These are phyloP conservation scores for Dreissena polymorpha DNA, from an alignment of 1,140 invertebrate species.

Conservation along the genomic window DNA sequence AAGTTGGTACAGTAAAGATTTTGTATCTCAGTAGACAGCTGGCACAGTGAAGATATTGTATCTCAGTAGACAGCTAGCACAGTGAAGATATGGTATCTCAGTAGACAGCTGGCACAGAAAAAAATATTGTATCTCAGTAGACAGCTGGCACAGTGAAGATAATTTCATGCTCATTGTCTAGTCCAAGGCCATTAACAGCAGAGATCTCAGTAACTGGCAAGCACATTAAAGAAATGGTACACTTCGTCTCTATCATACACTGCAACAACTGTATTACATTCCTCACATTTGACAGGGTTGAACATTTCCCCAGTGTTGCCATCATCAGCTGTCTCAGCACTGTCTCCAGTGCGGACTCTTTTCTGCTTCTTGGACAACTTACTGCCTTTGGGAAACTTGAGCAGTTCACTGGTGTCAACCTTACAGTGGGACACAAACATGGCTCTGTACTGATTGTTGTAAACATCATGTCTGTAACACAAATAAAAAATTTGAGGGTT, in stretches of 20 bases:
- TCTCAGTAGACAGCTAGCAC: too few species aligned
- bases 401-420: conserved; percentile 79
- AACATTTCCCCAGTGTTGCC: conserved; percentile 77
- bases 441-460: conserved; percentile 84
- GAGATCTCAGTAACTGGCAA: conserved; percentile 80
- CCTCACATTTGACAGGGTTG: conserved; percentile 82
- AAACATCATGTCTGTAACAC: conserved; percentile 81
- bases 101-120: too few species aligned
- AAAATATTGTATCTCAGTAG: too few species aligned
- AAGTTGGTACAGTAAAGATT: too few species aligned
- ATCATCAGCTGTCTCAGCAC: neutral
- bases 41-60: too few species aligned
- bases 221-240: conserved; percentile 86
- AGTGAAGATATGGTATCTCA: too few species aligned
- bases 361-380: conserved; percentile 62
- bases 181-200: too few species aligned
- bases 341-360: conserved; percentile 2
- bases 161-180: too few species aligned
- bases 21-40: too few species aligned
- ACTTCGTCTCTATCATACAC: conserved; percentile 84
- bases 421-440: conserved; percentile 86
- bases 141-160: too few species aligned
- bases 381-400: conserved; percentile 75
- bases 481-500: neutral
- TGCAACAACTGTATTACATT: conserved; percentile 84